Conservation (phyloP, 2,113 vertebrate species). For the Anthoscopus minutus region DNA sequence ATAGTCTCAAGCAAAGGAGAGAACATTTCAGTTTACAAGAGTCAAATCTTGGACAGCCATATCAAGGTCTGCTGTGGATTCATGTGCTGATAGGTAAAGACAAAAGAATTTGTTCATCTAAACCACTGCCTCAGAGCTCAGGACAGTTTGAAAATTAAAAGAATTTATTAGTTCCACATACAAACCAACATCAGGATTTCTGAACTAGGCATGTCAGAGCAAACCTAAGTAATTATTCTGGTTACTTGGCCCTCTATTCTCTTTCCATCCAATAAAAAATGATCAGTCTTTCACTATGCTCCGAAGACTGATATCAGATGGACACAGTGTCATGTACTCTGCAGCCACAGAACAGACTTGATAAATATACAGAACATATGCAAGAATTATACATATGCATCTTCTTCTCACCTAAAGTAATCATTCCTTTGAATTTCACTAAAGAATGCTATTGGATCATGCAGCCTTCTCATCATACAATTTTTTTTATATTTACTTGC, state of each 20-base stretch:
- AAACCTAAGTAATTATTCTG: not conserved
- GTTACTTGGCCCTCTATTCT: not conserved
- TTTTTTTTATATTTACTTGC: not conserved
- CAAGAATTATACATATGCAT: not conserved
- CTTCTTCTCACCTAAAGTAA: not conserved
- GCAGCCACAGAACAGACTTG: not conserved
- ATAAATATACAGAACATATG: not conserved
- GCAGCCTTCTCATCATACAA: not conserved
- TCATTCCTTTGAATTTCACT: not conserved
- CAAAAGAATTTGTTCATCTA: not conserved
- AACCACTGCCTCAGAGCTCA: not conserved
- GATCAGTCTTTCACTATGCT: not conserved
- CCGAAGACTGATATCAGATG: not conserved
- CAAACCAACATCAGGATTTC: not conserved
- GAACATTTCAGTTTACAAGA: not conserved
- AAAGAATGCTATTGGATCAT: not conserved
- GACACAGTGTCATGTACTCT: not conserved
- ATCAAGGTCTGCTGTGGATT: not conserved
- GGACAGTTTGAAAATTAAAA: not conserved
- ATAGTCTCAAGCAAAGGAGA: not conserved
- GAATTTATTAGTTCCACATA: not conserved
- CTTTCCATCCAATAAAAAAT: not conserved
- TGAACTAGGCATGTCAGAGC: not conserved
- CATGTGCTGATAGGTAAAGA: not conserved
- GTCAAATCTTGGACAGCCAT: not conserved